Evolutionary conservation across 2,113 vertebrate genomes (phyloP), one percentile per base, ranked within the genome.

Genomic region (Trogon melanurus): DNA sequence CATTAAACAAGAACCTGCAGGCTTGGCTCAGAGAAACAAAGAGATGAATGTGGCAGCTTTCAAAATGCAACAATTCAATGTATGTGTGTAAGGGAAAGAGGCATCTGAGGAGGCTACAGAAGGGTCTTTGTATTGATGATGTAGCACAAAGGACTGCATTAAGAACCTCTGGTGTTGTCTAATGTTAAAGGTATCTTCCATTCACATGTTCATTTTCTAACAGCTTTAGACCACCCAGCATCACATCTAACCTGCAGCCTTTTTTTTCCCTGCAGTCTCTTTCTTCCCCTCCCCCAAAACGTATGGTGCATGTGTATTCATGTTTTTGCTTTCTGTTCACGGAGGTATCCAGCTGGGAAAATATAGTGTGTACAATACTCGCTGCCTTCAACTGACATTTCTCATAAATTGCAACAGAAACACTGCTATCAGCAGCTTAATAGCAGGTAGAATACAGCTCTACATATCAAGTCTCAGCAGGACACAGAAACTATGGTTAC

Each of bases 331-430:
- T 98, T 97, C 98, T 96, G 96, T 98, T 97, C 98, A 98, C 70
- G 36, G 96, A 98, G 96, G 92, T 91, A 98, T 98, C 98, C 98
- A 98, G 98, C 98, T 98, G 98, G 97, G 98, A 98, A 98, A 98
- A 98, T 98, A 97, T 38, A 98, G 97, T 97, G 97, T 98, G 97
- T 98, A 98, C 98, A 98, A 97, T 98, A 95, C 94, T 97, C 95
- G 96, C 95, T 98, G 98, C 97, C 97, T 98, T 97, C 98, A 97
- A 86, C 98, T 98, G 98, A 98, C 97, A 98, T 98, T 97, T 98
- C 97, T 98, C 92, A 98, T 98, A 98, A 98, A 98, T 98, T 98
- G 97, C 98, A 97, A 97, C 94, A 98, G 98, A 98, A 98, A 98
- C 97, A 98, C 97, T 98, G 97, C 97, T 98, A 98, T 98, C 98